Conservation (phyloP, 1,140 invertebrate species). For the Trinorchestia longiramus region DNA sequence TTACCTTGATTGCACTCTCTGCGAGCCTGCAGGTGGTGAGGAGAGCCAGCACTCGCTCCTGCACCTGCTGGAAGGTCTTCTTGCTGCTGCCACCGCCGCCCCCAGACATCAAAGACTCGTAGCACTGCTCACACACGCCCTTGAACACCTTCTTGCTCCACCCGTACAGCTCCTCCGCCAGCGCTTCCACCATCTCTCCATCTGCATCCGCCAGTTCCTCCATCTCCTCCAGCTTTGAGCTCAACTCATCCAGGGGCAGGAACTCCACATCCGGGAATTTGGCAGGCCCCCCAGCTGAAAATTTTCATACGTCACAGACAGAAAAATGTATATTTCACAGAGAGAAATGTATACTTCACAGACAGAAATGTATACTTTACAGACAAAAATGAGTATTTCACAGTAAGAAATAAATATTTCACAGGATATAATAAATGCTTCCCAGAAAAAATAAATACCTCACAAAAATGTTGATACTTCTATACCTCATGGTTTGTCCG, state of each 20-base stretch:
- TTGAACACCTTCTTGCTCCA: slow-evolving; percentile 47
- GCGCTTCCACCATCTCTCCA: background rate
- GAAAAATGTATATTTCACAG: no score
- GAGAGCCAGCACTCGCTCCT: slow-evolving; percentile 84
- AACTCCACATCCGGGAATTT: slow-evolving; percentile 39
- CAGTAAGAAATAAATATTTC: no score
- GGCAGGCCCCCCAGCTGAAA: background rate
- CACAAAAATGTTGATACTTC: no score
- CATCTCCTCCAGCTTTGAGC: background rate
- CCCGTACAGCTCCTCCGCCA: slow-evolving; percentile 12
- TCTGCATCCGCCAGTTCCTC: background rate
- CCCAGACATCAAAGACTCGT: background rate
- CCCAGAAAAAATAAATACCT: no score
- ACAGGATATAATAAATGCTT: no score
- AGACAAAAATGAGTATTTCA: no score
- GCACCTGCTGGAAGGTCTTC: slow-evolving; percentile 82
- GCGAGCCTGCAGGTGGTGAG: slow-evolving; percentile 83
- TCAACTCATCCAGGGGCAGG: slow-evolving; percentile 23
- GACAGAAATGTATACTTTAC: no score
- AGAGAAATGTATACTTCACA: no score
- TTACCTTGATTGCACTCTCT: slow-evolving; percentile 84
- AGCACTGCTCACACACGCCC: slow-evolving; percentile 37
- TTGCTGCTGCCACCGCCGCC: slow-evolving; percentile 74
- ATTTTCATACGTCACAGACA: no score
- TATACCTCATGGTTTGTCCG: no score